Evolutionary conservation across 2,113 vertebrate genomes (phyloP), one percentile per base, ranked within the genome.

Genomic region (Orthonyx spaldingii): DNA sequence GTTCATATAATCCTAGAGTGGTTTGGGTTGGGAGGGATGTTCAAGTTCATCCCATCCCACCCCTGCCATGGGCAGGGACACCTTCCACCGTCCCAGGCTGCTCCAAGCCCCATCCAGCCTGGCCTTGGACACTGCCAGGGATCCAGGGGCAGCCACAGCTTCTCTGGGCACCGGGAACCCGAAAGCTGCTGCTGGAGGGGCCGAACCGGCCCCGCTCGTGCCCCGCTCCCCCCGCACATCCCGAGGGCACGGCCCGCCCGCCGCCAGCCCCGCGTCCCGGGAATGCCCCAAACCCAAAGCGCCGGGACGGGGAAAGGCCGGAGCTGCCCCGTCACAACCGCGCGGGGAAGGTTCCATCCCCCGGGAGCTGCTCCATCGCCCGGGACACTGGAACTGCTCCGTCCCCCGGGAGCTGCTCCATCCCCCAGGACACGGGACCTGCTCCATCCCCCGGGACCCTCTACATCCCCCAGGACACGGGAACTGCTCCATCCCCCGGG

Each of bases 21-120:
- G 3, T 41, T 30, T 63, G 49, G 30, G 22, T 3, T 4, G 24
- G 49, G 41, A 79, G 30, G 5, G 8, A 41, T 12, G 16, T 87
- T 46, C 46, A 78, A 28, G 5, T 3, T 1, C 39, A 46, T 7
- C 23, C 3, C 0, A 0, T 42, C 0, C 21, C 30, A 26, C 9
- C 26, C 7, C 21, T 35, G 26, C 53, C 18, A 27, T 5, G 18
- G 21, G 18, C 52, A 66, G 61, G 52, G 26, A 32, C 83, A 7
- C 32, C 28, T 60, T 0, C 33, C 84, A 37, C 22, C 2, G 0
- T 14, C 33, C 53, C 63, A 76, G 52, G 44, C 3, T 59, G 35
- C 20, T 57, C n/a, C 49, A 1, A 59, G 16, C 27, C 80, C 56
- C 5, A 9, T 17, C 57, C 69, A 66, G 1, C 52, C 52, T 42